A percentile compares a stretch with the other conserved stretches of the same genome.
These are phyloP conservation scores for Oryzias curvinotus DNA, from an alignment of 2,113 vertebrate genomes.

Conservation along the genomic window DNA sequence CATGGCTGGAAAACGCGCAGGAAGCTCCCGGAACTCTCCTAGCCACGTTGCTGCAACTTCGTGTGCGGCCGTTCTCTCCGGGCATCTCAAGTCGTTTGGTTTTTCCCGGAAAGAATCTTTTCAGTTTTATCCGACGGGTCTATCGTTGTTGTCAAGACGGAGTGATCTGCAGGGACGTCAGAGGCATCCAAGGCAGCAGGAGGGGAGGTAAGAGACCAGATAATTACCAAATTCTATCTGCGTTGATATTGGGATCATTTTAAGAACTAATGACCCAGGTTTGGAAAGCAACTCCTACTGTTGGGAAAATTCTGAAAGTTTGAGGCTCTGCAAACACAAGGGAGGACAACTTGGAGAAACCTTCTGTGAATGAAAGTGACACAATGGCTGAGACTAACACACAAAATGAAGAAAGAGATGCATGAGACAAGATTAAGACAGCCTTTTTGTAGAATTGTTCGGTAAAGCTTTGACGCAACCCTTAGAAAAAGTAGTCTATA, in stretches of 20 bases:
- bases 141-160: conserved; percentile 79
- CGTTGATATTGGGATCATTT: background rate
- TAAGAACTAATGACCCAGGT: too few species aligned
- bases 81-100: conserved; percentile 39
- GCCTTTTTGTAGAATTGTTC: too few species aligned
- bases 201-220: conserved; percentile 60
- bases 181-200: conserved; percentile 75
- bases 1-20: conserved; percentile 63
- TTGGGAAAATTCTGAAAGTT: too few species aligned
- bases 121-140: conserved; percentile 70
- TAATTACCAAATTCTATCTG: background rate
- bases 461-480: too few species aligned
- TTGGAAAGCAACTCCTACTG: too few species aligned
- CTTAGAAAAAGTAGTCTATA: too few species aligned
- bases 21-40: conserved; percentile 15
- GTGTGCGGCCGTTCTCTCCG: conserved; percentile 40
- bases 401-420: too few species aligned
- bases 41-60: conserved; percentile 52
- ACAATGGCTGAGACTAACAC: too few species aligned
- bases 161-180: conserved; percentile 66
- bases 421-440: too few species aligned
- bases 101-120: conserved; percentile 76
- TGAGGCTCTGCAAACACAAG: too few species aligned
- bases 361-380: too few species aligned
- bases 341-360: too few species aligned